Evolutionary conservation across 2,888 invertebrate genomes (phyloP).

Genomic region (Malthinus seriepunctatus): DNA sequence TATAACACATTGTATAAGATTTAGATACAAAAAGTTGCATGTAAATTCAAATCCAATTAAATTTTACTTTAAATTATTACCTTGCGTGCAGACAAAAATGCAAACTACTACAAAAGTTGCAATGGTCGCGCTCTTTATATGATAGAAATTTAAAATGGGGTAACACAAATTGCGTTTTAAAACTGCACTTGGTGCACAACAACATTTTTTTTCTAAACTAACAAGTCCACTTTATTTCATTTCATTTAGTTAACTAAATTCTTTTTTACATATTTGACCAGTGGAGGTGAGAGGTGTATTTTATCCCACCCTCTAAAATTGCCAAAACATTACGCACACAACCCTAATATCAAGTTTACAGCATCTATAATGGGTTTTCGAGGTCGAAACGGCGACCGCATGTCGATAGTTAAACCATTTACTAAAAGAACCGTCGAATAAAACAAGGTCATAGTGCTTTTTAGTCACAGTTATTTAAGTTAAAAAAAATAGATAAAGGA

Average conservation of each 20-base stretch:
- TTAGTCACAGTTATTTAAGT: slow-evolving; percentile 27
- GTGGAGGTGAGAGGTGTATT: slow-evolving; percentile 1
- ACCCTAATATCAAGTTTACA: slow-evolving; percentile 47
- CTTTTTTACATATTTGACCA: slow-evolving; percentile 20
- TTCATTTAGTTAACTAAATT: slow-evolving; percentile 17
- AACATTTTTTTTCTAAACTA: no score
- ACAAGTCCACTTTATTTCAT: not conserved
- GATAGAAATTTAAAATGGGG: not conserved
- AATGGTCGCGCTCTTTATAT: not conserved
- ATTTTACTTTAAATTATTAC: slow-evolving; percentile 18
- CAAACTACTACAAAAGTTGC: slow-evolving; percentile 15
- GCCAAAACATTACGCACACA: slow-evolving; percentile 47
- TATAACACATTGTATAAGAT: no score
- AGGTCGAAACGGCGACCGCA: slow-evolving; percentile 44
- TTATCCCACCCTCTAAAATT: slow-evolving; percentile 40
- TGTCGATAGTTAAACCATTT: slow-evolving; percentile 35
- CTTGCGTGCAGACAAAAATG: slow-evolving; percentile 32
- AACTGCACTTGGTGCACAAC: not conserved
- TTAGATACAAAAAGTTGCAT: slow-evolving; percentile 9
- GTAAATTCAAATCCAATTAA: slow-evolving; percentile 23
- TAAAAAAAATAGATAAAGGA: slow-evolving; percentile 20
- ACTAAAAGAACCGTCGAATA: slow-evolving; percentile 29
- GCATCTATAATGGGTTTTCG: slow-evolving; percentile 42
- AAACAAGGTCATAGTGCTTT: slow-evolving; percentile 41
- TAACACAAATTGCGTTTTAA: not conserved